Evolutionary conservation across 2,888 invertebrate species (phyloP).

Genomic region (Drosophila kambysellisi): DNA sequence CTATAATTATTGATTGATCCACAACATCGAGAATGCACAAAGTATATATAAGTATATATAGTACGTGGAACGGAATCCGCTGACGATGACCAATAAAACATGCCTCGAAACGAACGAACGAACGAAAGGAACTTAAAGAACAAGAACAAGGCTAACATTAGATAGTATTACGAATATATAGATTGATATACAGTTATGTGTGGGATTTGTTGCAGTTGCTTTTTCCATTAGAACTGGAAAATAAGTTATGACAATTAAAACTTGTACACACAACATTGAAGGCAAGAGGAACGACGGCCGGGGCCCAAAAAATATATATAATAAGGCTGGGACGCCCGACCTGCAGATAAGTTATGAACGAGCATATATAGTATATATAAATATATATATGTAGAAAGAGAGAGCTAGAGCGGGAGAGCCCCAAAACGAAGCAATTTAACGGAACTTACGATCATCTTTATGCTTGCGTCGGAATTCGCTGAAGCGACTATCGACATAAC

Average conservation of each 20-base stretch:
- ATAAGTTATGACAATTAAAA: slow-evolving; percentile 72
- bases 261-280: slow-evolving; percentile 82
- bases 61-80: slow-evolving; percentile 56
- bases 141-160: slow-evolving; percentile 73
- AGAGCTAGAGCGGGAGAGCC: slow-evolving; percentile 42
- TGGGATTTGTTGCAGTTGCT: slow-evolving; percentile 67
- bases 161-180: slow-evolving; percentile 29
- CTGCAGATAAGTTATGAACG: slow-evolving; percentile 48
- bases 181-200: slow-evolving; percentile 35
- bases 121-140: slow-evolving; percentile 68
- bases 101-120: slow-evolving; percentile 71
- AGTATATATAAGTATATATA: slow-evolving; percentile 28
- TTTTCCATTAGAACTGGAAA: slow-evolving; percentile 77
- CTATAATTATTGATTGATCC: slow-evolving; percentile 80
- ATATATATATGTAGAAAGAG: slow-evolving; percentile 17
- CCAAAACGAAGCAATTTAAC: slow-evolving; percentile 29
- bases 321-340: slow-evolving; percentile 40
- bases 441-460: slow-evolving; percentile 88
- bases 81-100: slow-evolving; percentile 68
- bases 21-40: slow-evolving; percentile 84
- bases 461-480: slow-evolving; percentile 88
- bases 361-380: slow-evolving; percentile 23
- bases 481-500: slow-evolving; percentile 84
- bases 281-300: slow-evolving; percentile 68
- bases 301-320: slow-evolving; percentile 45